These are phyloP conservation scores for Morone saxatilis DNA, from an alignment of 2,113 vertebrate genomes.

Conservation along the genomic window DNA sequence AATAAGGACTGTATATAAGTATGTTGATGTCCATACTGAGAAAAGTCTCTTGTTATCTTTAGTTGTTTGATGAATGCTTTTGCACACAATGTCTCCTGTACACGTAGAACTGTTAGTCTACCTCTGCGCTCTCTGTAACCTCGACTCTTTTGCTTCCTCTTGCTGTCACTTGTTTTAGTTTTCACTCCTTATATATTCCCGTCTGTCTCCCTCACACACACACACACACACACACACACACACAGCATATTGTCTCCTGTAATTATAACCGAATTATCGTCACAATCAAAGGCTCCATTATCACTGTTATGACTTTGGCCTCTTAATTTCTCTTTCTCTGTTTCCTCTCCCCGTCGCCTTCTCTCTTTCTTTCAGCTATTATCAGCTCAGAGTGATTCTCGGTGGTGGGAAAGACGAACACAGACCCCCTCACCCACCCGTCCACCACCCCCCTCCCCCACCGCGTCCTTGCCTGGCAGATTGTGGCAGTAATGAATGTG, in stretches of 20 bases:
- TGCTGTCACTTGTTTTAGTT: neutral
- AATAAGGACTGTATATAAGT: too few relatives aligned
- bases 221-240: slow-evolving; percentile 7
- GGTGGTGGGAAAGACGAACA: slow-evolving; percentile 3
- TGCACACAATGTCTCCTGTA: too few relatives aligned
- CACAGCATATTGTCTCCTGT: slow-evolving; percentile 34
- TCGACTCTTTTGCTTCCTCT: neutral
- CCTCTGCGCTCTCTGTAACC: neutral
- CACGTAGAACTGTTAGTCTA: neutral
- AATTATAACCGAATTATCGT: slow-evolving; percentile 64
- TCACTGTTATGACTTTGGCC: slow-evolving; percentile 51
- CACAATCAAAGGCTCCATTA: slow-evolving; percentile 68
- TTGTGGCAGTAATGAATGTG: slow-evolving; percentile 64
- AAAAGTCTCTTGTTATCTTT: too few relatives aligned
- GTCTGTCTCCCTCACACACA: neutral
- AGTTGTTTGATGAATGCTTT: too few relatives aligned
- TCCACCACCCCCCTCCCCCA: neutral
- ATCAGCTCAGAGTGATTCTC: slow-evolving; percentile 20
- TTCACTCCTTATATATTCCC: neutral
- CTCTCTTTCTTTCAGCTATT: slow-evolving; percentile 14
- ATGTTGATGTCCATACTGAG: too few relatives aligned
- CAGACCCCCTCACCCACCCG: neutral
- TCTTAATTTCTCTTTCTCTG: slow-evolving; percentile 36
- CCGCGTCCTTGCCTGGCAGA: slow-evolving; percentile 47
- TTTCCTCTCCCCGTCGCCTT: neutral